Evolutionary conservation across 2,113 vertebrate genomes (phyloP).

Genomic region (Murina feae): DNA sequence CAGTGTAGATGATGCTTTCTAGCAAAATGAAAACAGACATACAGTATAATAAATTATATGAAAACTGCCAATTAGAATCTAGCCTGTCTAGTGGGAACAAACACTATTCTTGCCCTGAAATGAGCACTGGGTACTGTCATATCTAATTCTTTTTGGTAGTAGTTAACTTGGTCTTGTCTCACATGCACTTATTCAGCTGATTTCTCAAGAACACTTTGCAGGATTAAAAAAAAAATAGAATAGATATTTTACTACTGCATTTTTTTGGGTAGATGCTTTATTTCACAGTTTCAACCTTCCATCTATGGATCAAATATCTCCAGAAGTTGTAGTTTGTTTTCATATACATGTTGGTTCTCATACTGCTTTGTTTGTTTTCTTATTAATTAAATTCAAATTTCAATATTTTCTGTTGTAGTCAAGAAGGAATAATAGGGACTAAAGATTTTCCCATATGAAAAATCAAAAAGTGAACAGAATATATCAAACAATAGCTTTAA

Average conservation of each 20-base stretch:
- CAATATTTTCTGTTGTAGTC: background rate
- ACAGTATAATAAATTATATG: background rate
- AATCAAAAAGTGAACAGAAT: background rate
- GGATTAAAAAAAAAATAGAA: background rate
- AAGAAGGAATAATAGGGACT: background rate
- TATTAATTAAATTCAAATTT: background rate
- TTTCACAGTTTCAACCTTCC: background rate
- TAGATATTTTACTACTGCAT: background rate
- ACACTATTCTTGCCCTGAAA: background rate
- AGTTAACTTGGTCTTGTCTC: background rate
- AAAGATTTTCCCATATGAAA: background rate
- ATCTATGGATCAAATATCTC: background rate
- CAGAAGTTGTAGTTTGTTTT: background rate
- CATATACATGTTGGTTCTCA: background rate
- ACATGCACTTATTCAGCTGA: background rate
- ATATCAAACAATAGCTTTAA: background rate
- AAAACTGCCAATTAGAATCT: background rate
- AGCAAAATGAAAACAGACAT: background rate
- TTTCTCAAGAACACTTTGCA: background rate
- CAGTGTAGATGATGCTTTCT: background rate
- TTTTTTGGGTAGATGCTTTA: background rate
- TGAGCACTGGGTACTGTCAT: background rate
- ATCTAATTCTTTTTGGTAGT: background rate
- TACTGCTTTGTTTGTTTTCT: background rate
- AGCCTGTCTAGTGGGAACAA: background rate